Evolutionary conservation across 2,888 invertebrate genomes (phyloP).

Genomic region (Meteorus cinctellus): DNA sequence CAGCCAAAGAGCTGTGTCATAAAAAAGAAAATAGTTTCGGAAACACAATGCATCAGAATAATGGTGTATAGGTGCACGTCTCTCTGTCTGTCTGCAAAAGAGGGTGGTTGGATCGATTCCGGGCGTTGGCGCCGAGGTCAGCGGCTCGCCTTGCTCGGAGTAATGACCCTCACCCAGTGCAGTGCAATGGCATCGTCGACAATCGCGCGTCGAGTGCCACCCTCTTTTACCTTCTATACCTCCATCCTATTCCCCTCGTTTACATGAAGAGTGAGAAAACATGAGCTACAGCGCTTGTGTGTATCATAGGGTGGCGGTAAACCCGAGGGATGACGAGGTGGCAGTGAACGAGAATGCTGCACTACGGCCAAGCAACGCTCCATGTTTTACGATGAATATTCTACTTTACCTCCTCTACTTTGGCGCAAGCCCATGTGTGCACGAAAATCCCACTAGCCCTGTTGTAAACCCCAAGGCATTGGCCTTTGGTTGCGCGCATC

Average conservation of each 20-base stretch:
- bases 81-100: constrained; percentile 54
- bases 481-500: constrained; percentile 13
- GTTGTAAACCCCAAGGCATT: constrained; percentile 34
- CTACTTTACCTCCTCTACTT: background rate
- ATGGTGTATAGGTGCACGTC: background rate
- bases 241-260: constrained; percentile 9
- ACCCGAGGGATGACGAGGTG: constrained; percentile 29
- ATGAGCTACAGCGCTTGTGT: background rate
- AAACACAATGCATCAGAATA: constrained; percentile 63
- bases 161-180: constrained; percentile 74
- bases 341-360: constrained; percentile 25
- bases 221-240: constrained; percentile 26
- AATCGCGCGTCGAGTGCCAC: constrained; percentile 53
- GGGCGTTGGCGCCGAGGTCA: constrained; percentile 73
- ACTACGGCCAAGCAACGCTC: background rate
- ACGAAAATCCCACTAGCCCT: constrained; percentile 18
- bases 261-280: background rate
- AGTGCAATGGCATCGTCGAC: constrained; percentile 70
- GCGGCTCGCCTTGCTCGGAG: constrained; percentile 73
- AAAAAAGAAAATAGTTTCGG: background rate
- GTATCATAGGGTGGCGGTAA: constrained; percentile 7
- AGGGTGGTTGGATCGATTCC: constrained; percentile 70
- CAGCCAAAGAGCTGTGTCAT: no score
- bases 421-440: background rate
- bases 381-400: constrained; percentile 14